These are phyloP conservation scores for Pseudochromis fuscus DNA, from an alignment of 2,797 vertebrate species.

Conservation along the genomic window DNA sequence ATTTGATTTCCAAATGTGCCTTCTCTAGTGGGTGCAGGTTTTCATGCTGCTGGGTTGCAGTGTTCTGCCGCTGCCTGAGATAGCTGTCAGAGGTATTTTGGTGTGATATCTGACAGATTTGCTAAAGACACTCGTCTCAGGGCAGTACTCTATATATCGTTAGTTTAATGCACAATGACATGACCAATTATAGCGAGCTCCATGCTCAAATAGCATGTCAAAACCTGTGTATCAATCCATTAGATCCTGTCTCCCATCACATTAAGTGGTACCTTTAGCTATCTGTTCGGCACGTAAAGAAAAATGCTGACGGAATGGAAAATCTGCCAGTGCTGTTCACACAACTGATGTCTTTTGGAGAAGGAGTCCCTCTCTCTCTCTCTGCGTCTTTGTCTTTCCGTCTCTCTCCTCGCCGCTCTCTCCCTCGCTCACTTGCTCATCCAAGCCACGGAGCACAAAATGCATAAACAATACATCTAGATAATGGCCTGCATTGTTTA, in stretches of 20 bases:
- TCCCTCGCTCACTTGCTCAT: conserved; percentile 63
- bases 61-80: conserved; percentile 78
- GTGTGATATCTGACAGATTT: conserved; percentile 92
- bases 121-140: conserved; percentile 92
- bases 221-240: conserved; percentile 94
- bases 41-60: conserved; percentile 78
- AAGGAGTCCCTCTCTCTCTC: conserved; percentile 52
- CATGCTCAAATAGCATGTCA: conserved; percentile 96
- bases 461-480: conserved; percentile 82
- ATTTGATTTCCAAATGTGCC: conserved; percentile 64
- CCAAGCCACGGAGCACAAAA: conserved; percentile 68
- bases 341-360: conserved; percentile 74
- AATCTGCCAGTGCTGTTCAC: conserved; percentile 79
- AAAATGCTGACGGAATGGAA: conserved; percentile 87
- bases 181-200: conserved; percentile 94
- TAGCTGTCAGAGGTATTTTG: conserved; percentile 89
- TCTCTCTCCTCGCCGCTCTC: conserved; percentile 35
- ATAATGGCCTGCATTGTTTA: conserved; percentile 85
- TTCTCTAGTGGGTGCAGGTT: conserved; percentile 62
- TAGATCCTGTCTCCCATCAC: conserved; percentile 89
- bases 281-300: conserved; percentile 80
- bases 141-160: conserved; percentile 91
- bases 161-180: conserved; percentile 96
- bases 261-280: conserved; percentile 91
- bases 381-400: conserved; percentile 6